Base-by-base conservation (phyloP, 2,888 invertebrate genomes). In the Zhuqinia jingwanae region DNA sequence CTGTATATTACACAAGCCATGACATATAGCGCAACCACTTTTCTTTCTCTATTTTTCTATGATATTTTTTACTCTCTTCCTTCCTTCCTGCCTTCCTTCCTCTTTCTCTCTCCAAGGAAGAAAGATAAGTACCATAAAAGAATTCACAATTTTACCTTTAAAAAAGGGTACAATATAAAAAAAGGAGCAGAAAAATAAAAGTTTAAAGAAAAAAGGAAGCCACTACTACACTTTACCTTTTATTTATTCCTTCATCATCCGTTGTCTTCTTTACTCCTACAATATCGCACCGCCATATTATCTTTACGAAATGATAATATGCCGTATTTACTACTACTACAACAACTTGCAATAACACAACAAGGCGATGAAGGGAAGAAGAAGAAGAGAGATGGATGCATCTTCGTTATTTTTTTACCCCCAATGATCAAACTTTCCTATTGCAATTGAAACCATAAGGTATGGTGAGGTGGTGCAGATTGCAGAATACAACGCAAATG, bases 361-460 rank as follows among this genome's bases (percentile, higher is more conserved):
- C n/a, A n/a, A n/a, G n/a, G n/a, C n/a, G n/a, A n/a, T n/a, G 50
- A 50, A 25, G 13, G 47, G 27, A 25, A 73, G 36, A 50, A 8
- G 15, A n/a, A n/a, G 13, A 13, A 2, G 50, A 13, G 13, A 15
- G 13, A 50, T 13, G 13, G 50, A 13, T 15, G 50, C 8, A 13
- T 10, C 50, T 22, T 45, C 15, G n/a, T n/a, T n/a, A 45, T 20
- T 70, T 75, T 75, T 22, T 47, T 11, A 56, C 53, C 47, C 25
- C 42, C 53, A 11, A n/a, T n/a, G n/a, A 8, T 36, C 36, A 3
- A 36, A 36, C 42, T 65, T 73, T 70, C 53, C 27, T 45, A n/a
- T 45, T 60, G 22, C 73, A 63, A 82, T 82, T 82, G 82, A 82
- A 80, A 82, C 73, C 60, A 11, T 68, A 53, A 80, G 30, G 56